Conservation (phyloP, 2,113 vertebrate genomes). For the Cromileptes altivelis region DNA sequence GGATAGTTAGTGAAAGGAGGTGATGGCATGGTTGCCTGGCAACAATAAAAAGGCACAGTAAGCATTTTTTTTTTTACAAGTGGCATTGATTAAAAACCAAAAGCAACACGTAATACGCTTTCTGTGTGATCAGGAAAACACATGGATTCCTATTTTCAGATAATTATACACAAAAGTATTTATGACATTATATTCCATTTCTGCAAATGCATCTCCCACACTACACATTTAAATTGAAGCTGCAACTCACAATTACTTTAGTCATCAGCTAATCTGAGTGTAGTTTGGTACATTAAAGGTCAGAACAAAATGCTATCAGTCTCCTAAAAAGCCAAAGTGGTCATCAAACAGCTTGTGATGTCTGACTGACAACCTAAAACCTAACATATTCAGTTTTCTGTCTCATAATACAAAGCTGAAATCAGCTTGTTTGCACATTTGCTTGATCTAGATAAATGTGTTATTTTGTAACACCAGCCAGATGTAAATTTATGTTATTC, state of each 20-base stretch:
- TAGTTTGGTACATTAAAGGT: not conserved
- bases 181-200: too few relatives aligned
- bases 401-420: not conserved
- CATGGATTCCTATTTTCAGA: too few relatives aligned
- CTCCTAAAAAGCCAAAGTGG: not conserved
- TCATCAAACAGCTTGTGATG: not conserved
- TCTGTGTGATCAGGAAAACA: too few relatives aligned
- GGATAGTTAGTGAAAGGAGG: too few relatives aligned
- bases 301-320: not conserved
- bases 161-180: too few relatives aligned
- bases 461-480: not conserved
- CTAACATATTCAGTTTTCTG: not conserved
- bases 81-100: too few relatives aligned
- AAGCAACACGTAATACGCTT: too few relatives aligned
- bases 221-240: too few relatives aligned
- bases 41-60: too few relatives aligned
- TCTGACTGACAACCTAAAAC: not conserved
- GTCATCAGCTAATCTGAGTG: not conserved
- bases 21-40: too few relatives aligned
- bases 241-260: not conserved
- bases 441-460: not conserved
- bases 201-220: too few relatives aligned
- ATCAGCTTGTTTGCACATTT: not conserved
- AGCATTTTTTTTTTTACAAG: too few relatives aligned
- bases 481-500: not conserved